phyloP scores from a whole-genome alignment of 30 jellyfish, hydroid and myxozoan species.

The Turritopsis dohrnii region DNA sequence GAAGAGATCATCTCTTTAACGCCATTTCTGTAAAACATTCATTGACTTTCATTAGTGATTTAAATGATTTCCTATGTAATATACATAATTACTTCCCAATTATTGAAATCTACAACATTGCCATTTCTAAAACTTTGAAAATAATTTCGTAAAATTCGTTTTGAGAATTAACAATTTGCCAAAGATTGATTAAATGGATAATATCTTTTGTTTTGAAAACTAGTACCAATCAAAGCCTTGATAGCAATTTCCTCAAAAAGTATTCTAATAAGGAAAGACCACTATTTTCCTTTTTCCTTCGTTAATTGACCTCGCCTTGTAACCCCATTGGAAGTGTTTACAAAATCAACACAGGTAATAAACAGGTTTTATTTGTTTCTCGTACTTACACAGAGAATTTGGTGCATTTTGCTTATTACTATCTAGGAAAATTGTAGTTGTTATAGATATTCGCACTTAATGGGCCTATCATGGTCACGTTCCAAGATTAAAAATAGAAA shows the following conservation, averaged over 20 bases:
- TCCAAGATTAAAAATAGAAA: neutral
- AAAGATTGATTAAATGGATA: neutral
- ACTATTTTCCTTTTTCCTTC: neutral
- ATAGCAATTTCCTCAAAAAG: neutral
- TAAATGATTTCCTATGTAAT: neutral
- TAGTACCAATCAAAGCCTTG: neutral
- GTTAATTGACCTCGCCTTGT: neutral
- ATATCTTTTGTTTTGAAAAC: neutral
- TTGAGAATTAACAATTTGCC: neutral
- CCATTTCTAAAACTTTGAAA: neutral
- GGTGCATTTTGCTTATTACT: no score
- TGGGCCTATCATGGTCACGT: neutral
- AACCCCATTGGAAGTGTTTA: neutral
- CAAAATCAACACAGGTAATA: neutral
- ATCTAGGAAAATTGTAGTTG: no score
- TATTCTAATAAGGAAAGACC: neutral
- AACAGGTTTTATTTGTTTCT: no score
- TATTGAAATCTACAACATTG: neutral
- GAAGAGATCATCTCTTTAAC: neutral
- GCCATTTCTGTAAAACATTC: neutral
- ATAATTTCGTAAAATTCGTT: neutral
- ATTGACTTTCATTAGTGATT: neutral
- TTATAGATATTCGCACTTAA: no score
- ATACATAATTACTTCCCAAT: neutral
- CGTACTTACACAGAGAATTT: no score